Evolutionary conservation across 2,113 vertebrate species (phyloP), one percentile per base, ranked within the genome.

Genomic region (Montifringilla adamsi): DNA sequence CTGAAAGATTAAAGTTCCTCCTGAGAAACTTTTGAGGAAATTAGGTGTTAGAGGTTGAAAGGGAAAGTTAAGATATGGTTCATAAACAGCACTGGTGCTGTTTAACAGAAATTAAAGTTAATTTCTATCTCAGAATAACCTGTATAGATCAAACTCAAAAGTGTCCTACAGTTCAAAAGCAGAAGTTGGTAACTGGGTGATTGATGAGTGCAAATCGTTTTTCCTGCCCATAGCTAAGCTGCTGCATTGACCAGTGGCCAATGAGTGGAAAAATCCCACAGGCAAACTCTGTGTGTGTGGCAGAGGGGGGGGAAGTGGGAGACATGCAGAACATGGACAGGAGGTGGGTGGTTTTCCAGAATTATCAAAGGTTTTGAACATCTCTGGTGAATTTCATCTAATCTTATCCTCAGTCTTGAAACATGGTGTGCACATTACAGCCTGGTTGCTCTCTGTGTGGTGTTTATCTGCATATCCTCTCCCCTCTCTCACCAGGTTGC

Each of bases 181-280:
- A 63, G 46, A 52, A 72, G 17, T 70, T 79, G 92, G 30, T 83
- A 50, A 63, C 15, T 23, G 41, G n/a, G 24, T 93, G 64, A 67
- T 13, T n/a, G 75, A 67, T 66, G 56, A 52, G 23, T 59, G n/a
- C 64, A 68, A 72, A 88, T 92, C 0, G 1, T 86, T 88, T 86
- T 41, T 76, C 67, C 55, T 74, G 30, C 37, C 46, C 9, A 1
- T 55, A 39, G 67, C n/a, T 68, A 43, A 89, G 3, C 56, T 79
- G n/a, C 27, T 78, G 59, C 62, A 74, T n/a, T 72, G 73, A 79
- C 6, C 39, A 12, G 49, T 56, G 66, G 46, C 23, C 0, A 1
- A 44, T 27, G 56, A 84, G 41, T 89, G 93, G 84, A 95, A 96
- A 96, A 96, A 90, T 87, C 80, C 90, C 86, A 75, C 70, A 55